Evolutionary conservation across 2,797 vertebrate genomes (phyloP).

Genomic region (Poeciliopsis paucimaculata): DNA sequence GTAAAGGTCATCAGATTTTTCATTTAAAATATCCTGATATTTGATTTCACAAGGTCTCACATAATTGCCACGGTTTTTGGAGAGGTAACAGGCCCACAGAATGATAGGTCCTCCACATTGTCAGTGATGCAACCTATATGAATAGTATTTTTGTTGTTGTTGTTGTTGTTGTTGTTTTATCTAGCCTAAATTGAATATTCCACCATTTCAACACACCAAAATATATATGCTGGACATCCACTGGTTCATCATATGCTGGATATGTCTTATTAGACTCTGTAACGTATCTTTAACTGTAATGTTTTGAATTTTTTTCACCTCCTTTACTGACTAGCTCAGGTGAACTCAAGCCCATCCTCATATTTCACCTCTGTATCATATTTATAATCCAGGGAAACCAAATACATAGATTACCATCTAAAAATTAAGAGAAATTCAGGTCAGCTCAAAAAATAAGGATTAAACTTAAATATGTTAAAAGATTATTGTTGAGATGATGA

Average conservation of each 20-base stretch:
- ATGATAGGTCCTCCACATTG: not conserved
- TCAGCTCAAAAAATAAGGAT: not conserved
- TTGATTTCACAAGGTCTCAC: not conserved
- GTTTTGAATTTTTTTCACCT: no score
- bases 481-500: constrained; percentile 1
- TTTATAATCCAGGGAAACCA: not conserved
- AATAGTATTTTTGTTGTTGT: no score
- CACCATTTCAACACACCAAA: no score
- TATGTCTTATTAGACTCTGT: not conserved
- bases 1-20: not conserved
- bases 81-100: not conserved
- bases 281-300: no score
- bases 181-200: no score
- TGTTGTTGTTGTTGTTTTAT: no score
- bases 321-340: no score
- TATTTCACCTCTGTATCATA: not conserved
- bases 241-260: no score
- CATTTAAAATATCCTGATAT: not conserved
- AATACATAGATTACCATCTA: not conserved
- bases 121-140: not conserved
- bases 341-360: no score
- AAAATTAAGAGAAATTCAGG: not conserved
- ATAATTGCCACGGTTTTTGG: not conserved
- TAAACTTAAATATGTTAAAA: not conserved
- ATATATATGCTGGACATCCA: no score